phyloP scores from a whole-genome alignment of 2,113 vertebrate species.

The Eleginops maclovinus region DNA sequence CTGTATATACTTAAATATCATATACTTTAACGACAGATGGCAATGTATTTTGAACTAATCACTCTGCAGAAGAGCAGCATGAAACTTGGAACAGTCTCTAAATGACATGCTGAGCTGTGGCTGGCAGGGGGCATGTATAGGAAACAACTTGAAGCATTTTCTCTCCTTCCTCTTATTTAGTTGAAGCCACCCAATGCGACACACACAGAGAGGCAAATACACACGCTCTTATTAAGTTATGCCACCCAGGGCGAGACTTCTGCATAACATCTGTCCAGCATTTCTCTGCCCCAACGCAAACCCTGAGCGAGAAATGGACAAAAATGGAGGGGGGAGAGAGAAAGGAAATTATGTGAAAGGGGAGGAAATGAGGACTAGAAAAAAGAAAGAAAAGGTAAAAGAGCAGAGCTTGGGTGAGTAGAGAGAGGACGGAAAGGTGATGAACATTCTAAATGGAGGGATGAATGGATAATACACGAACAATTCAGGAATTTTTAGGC shows the following conservation, averaged over 20 bases:
- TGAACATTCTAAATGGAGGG: neutral
- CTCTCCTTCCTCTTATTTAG: slow-evolving; percentile 50
- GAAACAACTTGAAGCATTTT: slow-evolving; percentile 60
- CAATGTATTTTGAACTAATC: slow-evolving; percentile 15
- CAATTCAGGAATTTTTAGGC: neutral
- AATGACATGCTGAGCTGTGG: slow-evolving; percentile 23
- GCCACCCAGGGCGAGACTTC: slow-evolving; percentile 72
- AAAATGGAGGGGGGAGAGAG: slow-evolving; percentile 19
- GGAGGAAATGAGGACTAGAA: neutral
- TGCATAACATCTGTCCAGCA: slow-evolving; percentile 78
- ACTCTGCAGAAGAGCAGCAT: slow-evolving; percentile 26
- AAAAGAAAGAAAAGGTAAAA: neutral
- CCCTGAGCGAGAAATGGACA: slow-evolving; percentile 60
- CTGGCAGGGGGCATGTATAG: slow-evolving; percentile 59
- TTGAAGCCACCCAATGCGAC: slow-evolving; percentile 55
- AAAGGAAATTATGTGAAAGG: slow-evolving; percentile 12
- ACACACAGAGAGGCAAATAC: slow-evolving; percentile 48
- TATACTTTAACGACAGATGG: slow-evolving; percentile 22
- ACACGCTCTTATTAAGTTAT: slow-evolving; percentile 66
- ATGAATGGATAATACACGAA: neutral
- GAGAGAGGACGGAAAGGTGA: neutral
- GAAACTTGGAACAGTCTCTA: slow-evolving; percentile 31
- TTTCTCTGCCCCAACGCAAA: slow-evolving; percentile 72
- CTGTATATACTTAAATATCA: neutral
- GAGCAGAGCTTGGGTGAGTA: neutral